A percentile compares a stretch with the other conserved stretches of the same genome.
Evolutionary conservation across 53 echinoderm and acorn worm species (phyloP).

Genomic region (Hippasteria phrygiana): DNA sequence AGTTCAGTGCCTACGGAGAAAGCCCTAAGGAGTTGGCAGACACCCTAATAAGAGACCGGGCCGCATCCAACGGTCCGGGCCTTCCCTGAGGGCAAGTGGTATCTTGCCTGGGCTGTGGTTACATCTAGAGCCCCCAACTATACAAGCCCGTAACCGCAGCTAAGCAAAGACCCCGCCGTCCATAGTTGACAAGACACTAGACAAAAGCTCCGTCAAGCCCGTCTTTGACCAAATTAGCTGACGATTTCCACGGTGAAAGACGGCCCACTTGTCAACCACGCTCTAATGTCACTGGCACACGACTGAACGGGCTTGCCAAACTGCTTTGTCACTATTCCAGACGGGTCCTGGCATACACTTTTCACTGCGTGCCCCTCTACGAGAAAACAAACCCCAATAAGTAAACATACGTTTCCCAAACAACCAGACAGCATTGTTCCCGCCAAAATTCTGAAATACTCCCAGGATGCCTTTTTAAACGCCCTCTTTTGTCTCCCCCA

Average conservation of each 20-base stretch:
- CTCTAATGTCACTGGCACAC: constrained; percentile 58
- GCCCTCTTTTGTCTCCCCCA: constrained; percentile 21
- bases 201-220: constrained; percentile 20
- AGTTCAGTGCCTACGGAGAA: constrained; percentile 15
- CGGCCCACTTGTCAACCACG: constrained; percentile 30
- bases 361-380: constrained; percentile 5
- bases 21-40: constrained; percentile 34
- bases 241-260: constrained; percentile 33
- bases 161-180: constrained; percentile 23
- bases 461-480: constrained; percentile 47
- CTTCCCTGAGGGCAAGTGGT: constrained; percentile 9
- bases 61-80: neutral
- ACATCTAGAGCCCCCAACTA: constrained; percentile 17
- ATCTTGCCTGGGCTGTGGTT: constrained; percentile 31
- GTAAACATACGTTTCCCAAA: constrained; percentile 25
- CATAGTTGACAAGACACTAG: neutral
- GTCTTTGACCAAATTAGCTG: constrained; percentile 56
- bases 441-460: constrained; percentile 47
- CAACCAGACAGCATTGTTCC: constrained; percentile 55
- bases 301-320: constrained; percentile 39
- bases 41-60: constrained; percentile 3
- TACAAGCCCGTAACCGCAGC: neutral
- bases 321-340: constrained; percentile 50
- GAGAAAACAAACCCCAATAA: neutral
- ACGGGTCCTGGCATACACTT: constrained; percentile 39